These are phyloP conservation scores for Lamellibrachia satsuma DNA, from an alignment of 2,888 invertebrate genomes.

Conservation along the genomic window DNA sequence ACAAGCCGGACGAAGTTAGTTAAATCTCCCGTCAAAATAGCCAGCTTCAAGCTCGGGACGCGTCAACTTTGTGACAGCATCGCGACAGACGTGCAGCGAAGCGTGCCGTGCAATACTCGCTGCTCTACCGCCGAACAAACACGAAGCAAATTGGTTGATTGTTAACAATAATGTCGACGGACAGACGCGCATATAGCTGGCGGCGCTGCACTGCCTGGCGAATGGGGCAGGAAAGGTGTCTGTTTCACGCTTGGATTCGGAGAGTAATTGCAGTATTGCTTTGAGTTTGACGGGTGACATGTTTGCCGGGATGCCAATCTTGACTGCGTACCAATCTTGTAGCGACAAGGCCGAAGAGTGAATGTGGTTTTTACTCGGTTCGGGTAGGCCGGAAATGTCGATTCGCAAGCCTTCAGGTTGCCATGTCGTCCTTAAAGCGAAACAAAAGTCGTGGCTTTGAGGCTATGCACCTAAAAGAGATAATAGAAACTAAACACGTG, in stretches of 20 bases:
- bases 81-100: neutral
- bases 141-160: conserved; percentile 10
- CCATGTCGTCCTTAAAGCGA: neutral
- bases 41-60: neutral
- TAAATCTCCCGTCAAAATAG: neutral
- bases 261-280: neutral
- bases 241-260: neutral
- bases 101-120: conserved; percentile 10
- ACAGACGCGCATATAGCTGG: neutral
- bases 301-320: neutral
- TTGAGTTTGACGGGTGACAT: neutral
- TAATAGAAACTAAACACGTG: too few species aligned
- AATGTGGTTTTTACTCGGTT: neutral
- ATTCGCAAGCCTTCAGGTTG: neutral
- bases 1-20: neutral
- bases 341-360: neutral
- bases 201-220: neutral
- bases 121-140: neutral
- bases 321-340: neutral
- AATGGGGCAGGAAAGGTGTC: neutral
- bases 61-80: neutral
- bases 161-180: conserved; percentile 3
- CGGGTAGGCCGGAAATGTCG: neutral
- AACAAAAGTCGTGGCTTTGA: too few species aligned
- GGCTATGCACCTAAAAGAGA: too few species aligned